Conservation (phyloP, 1,140 invertebrate species). For the Macrotrachela quadricornifera region DNA sequence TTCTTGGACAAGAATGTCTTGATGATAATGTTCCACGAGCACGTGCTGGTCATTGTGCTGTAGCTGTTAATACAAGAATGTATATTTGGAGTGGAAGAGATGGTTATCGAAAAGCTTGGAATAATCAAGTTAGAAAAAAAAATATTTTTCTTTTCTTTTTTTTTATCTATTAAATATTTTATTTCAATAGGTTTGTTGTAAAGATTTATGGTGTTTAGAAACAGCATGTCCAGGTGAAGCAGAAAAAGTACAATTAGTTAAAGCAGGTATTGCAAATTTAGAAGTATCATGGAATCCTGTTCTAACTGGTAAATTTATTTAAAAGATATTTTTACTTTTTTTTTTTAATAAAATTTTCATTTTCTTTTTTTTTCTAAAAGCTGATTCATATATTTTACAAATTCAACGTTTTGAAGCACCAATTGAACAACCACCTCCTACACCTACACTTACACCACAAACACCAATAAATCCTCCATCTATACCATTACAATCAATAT, state of each 20-base stretch:
- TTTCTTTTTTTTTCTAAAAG: too few species aligned
- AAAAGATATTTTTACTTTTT: too few species aligned
- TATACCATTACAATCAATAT: too few species aligned
- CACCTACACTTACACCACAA: too few species aligned
- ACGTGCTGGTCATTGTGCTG: constrained; percentile 84
- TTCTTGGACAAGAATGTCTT: constrained; percentile 55
- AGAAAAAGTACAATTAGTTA: constrained; percentile 65
- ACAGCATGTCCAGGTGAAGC: constrained; percentile 64
- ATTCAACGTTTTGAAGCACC: too few species aligned
- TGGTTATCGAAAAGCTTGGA: constrained; percentile 96
- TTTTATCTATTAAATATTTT: too few species aligned
- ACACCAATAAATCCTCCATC: too few species aligned
- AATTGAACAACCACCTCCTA: too few species aligned
- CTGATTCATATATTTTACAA: too few species aligned
- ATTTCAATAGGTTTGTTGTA: constrained; percentile 47
- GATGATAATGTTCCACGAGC: constrained; percentile 76
- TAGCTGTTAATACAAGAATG: constrained; percentile 71
- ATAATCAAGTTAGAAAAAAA: constrained; percentile 89
- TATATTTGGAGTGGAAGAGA: constrained; percentile 97
- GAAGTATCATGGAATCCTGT: constrained; percentile 81
- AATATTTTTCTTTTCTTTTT: too few species aligned
- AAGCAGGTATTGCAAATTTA: constrained; percentile 69
- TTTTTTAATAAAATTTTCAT: too few species aligned
- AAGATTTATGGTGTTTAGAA: constrained; percentile 93
- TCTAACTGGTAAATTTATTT: constrained; percentile 79